Evolutionary conservation across 2,888 invertebrate species (phyloP), one percentile per base, ranked within the genome.

Genomic region (Phymatocera aterrima): DNA sequence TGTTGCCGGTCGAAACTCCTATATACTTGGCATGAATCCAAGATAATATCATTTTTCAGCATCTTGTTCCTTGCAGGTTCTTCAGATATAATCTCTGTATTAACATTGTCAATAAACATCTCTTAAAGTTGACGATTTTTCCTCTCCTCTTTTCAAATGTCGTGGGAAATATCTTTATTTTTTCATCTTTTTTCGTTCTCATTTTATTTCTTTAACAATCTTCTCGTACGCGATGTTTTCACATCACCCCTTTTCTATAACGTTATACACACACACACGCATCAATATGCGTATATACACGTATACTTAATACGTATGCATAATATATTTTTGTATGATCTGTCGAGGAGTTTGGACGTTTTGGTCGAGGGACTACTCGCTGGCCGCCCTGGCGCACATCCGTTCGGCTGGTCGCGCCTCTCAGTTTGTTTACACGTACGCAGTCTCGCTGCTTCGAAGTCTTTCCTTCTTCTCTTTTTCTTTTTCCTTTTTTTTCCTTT

Each of bases 361-460:
- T n/a, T 64, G 64, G 18, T 18, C 64, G 37, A 18, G n/a, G 43
- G 68, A 68, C 68, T 68, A n/a, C n/a, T n/a, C n/a, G 10, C 21
- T 15, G 12, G 43, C 40, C 40, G 65, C 24, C 65, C 61, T 37
- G n/a, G n/a, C n/a, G 37, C 34, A 64, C 61, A 64, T 64, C 61
- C 61, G 61, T 18, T 64, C 61, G 68, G 68, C 68, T 46, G 68
- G 72, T 51, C 72, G 72, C 34, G 31, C 31, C 51, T 72, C 34
- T 54, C n/a, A 34, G 72, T 72, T 72, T 72, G 72, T 72, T 72
- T 72, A 72, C 72, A 51, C 72, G 34, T 72, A 72, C 51, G 72
- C 54, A 46, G 68, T 68, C 68, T 28, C 46, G 34, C 15, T 64
- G 24, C 46, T 46, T 46, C 46, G 28, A 21, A 28, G 21, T 31